Evolutionary conservation across 2,888 invertebrate species (phyloP).

Genomic region (Timema cristinae): DNA sequence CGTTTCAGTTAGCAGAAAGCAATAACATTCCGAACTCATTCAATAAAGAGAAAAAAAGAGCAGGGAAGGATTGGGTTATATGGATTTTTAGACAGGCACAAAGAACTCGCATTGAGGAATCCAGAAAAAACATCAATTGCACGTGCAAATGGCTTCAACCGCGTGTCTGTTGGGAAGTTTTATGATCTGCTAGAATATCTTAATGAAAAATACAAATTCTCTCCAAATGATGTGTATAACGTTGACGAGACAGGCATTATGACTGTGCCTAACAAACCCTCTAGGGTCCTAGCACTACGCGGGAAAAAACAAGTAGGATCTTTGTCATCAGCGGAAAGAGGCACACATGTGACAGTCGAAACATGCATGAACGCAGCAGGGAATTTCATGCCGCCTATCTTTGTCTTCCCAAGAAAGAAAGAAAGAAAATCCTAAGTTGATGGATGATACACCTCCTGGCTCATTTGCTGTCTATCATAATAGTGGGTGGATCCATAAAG

Average conservation of each 20-base stretch:
- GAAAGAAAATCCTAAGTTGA: conserved; percentile 20
- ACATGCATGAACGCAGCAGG: conserved; percentile 28
- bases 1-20: conserved; percentile 13
- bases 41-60: conserved; percentile 7
- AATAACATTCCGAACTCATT: conserved; percentile 4
- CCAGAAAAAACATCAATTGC: conserved; percentile 14
- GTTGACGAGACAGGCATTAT: conserved; percentile 11
- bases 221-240: conserved; percentile 8
- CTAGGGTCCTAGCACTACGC: conserved; percentile 34
- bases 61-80: conserved; percentile 12
- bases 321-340: conserved; percentile 39
- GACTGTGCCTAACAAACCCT: conserved; percentile 23
- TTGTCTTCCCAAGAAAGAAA: not conserved
- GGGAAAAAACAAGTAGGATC: conserved; percentile 7
- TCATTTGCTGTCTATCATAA: conserved; percentile 27
- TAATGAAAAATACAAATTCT: conserved; percentile 12
- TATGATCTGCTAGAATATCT: not conserved
- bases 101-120: conserved; percentile 10
- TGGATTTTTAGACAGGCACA: conserved; percentile 5
- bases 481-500: conserved; percentile 31
- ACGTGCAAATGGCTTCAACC: not conserved
- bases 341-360: conserved; percentile 38
- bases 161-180: conserved; percentile 5
- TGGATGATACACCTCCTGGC: conserved; percentile 31
- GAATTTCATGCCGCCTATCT: conserved; percentile 5